Evolutionary conservation across 2,888 invertebrate species (phyloP).

Genomic region (Latrodectus hesperus): DNA sequence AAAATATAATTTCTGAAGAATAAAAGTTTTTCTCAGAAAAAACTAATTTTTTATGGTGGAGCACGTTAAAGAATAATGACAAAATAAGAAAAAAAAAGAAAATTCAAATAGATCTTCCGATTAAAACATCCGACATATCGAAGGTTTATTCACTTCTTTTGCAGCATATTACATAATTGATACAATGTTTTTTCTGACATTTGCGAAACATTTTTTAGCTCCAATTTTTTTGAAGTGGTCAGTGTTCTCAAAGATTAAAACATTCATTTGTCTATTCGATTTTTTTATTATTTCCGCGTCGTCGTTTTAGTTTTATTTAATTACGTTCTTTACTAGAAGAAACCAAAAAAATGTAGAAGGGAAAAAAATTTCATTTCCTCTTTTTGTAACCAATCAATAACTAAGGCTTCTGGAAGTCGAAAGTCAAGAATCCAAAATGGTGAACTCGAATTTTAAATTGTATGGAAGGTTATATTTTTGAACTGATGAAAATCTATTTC

Average conservation of each 20-base stretch:
- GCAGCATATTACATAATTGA: slow-evolving; percentile 1
- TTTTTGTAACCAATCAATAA: slow-evolving; percentile 23
- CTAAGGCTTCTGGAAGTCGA: slow-evolving; percentile 15
- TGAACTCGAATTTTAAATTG: not conserved
- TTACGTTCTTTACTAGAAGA: slow-evolving; percentile 13
- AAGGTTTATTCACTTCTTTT: slow-evolving; percentile 19
- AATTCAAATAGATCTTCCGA: slow-evolving; percentile 22
- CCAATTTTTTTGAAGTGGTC: slow-evolving; percentile 11
- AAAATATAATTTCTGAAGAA: no score
- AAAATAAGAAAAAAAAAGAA: not conserved
- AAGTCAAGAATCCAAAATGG: slow-evolving; percentile 30
- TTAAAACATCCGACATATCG: slow-evolving; percentile 22
- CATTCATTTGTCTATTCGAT: slow-evolving; percentile 17
- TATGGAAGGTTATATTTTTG: no score
- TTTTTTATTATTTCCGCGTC: slow-evolving; percentile 10
- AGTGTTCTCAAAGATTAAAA: slow-evolving; percentile 28
- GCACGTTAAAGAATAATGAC: not conserved
- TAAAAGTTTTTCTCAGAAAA: no score
- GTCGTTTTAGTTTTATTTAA: slow-evolving; percentile 35
- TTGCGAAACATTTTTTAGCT: not conserved
- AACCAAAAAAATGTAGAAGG: not conserved
- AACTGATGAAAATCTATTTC: slow-evolving; percentile 10
- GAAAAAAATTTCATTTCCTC: not conserved
- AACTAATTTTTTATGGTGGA: no score
- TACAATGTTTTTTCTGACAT: no score